Conservation (phyloP, 2,797 vertebrate genomes). For the Spinus olivaceus region DNA sequence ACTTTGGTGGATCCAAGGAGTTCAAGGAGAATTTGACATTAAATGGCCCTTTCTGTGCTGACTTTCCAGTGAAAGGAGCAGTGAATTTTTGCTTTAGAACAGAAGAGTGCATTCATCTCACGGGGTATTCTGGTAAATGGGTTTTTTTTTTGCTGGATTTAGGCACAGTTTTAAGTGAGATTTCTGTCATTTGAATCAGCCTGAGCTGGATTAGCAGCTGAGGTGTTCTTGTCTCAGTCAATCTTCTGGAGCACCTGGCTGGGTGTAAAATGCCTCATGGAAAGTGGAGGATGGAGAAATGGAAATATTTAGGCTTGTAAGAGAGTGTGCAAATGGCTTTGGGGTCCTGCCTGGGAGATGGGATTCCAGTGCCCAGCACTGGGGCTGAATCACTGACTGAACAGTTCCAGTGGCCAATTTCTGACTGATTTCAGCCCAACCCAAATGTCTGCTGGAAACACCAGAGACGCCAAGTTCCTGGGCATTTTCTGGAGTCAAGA, state of each 20-base stretch:
- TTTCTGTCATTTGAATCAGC: background rate
- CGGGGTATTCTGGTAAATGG: background rate
- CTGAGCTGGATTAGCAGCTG: background rate
- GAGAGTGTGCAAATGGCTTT: background rate
- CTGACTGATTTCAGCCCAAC: background rate
- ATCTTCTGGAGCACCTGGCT: background rate
- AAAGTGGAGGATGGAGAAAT: background rate
- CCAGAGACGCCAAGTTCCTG: background rate
- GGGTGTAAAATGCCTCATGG: background rate
- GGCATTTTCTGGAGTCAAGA: background rate
- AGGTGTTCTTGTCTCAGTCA: background rate
- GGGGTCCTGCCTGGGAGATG: background rate
- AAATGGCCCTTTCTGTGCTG: conserved; percentile 22
- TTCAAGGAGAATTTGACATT: conserved; percentile 10
- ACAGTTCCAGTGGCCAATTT: background rate
- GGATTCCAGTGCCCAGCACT: background rate
- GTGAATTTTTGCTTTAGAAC: conserved; percentile 10
- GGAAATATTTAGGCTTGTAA: background rate
- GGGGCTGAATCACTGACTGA: background rate
- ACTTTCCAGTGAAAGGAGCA: background rate
- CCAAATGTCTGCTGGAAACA: background rate
- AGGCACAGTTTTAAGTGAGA: background rate
- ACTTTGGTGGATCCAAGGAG: background rate
- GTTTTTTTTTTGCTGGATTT: background rate
- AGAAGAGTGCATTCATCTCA: conserved; percentile 4